phyloP scores from a whole-genome alignment of 2,113 vertebrate species.

The Phylloscopus whistleri region DNA sequence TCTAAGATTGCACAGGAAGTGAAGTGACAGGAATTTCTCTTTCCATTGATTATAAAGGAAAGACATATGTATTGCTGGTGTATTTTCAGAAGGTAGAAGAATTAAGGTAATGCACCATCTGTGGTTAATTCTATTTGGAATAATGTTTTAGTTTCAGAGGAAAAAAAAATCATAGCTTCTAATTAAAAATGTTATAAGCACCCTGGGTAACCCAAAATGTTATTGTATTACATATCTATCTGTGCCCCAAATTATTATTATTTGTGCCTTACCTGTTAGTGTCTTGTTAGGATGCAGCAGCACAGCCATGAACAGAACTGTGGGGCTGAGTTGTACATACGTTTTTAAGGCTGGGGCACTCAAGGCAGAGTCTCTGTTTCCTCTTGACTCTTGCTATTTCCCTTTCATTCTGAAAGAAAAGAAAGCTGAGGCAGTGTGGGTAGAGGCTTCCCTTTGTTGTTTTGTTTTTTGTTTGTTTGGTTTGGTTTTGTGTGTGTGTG shows the following conservation, averaged over 20 bases:
- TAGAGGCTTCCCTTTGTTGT: not conserved
- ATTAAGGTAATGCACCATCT: not conserved
- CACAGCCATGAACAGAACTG: rapidly evolving
- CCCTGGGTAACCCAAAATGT: not conserved
- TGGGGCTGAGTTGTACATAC: no score
- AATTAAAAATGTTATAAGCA: not conserved
- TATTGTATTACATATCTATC: not conserved
- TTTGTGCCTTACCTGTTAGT: not conserved
- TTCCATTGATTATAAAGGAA: not conserved
- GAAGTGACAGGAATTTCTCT: not conserved
- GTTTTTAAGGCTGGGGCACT: not conserved
- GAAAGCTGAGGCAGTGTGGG: not conserved
- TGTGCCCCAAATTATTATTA: not conserved
- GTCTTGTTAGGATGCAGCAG: not conserved
- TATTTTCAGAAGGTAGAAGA: not conserved
- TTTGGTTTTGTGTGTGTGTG: not conserved
- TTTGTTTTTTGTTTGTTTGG: not conserved
- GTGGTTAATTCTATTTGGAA: not conserved
- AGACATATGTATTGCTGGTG: not conserved
- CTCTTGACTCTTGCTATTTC: not conserved
- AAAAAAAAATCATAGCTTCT: not conserved
- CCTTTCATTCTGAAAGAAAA: not conserved
- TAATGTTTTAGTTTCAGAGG: not conserved
- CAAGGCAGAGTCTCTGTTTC: not conserved
- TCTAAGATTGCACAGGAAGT: not conserved